phyloP scores from a whole-genome alignment of 2,113 vertebrate species.

The Caranx ignobilis region DNA sequence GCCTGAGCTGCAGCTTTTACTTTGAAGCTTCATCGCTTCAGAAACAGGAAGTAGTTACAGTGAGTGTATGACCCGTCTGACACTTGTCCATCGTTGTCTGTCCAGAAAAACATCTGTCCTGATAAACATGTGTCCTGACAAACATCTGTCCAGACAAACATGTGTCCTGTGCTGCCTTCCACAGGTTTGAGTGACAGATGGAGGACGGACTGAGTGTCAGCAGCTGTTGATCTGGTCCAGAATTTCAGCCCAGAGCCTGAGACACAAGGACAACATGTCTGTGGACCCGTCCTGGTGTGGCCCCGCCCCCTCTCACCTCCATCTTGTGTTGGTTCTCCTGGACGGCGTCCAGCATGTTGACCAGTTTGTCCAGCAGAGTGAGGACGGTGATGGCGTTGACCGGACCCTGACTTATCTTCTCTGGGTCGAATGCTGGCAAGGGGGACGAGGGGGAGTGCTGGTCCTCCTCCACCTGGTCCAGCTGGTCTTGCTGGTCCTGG shows the following conservation, averaged over 20 bases:
- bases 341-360: constrained; percentile 93
- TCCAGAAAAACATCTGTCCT: no score
- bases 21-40: not conserved
- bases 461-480: constrained; percentile 60
- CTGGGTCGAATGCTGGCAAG: constrained; percentile 40
- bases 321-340: constrained; percentile 94
- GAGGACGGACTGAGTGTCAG: no score
- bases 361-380: constrained; percentile 94
- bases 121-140: no score
- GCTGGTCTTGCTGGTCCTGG: constrained; percentile 67
- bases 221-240: no score
- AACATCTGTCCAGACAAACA: no score
- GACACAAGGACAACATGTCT: no score
- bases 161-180: no score
- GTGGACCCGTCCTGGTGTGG: not conserved
- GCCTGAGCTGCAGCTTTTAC: not conserved
- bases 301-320: constrained; percentile 80
- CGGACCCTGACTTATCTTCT: constrained; percentile 77
- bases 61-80: not conserved
- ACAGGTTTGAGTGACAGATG: no score
- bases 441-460: constrained; percentile 46
- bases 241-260: no score
- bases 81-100: no score
- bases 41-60: not conserved
- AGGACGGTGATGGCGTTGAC: constrained; percentile 96